Base-by-base conservation (phyloP, 2,888 invertebrate genomes). In the Schizotus pectinicornis region DNA sequence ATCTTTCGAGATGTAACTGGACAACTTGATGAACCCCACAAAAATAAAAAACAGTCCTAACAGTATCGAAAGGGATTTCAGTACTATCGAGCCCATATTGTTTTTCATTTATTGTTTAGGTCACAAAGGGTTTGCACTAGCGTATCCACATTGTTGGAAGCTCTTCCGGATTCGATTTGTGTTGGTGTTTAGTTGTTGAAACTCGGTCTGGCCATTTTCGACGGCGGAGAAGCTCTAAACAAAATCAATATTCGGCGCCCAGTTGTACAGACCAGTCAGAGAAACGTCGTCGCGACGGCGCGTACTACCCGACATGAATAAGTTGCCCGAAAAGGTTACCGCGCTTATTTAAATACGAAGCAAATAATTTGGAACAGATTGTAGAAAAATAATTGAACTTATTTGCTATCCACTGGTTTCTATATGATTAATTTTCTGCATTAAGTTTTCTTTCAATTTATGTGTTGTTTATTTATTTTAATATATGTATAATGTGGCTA, bases 11-110 rank as follows among this genome's bases (percentile, higher is more conserved):
- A 97, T 88, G 72, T 90, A 87, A 66, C 95, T 94, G 62, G 95
- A 92, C 63, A 97, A 81, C 82, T 97, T 97, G 75, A 97, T 90
- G 57, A 92, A 88, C 57, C 97, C 97, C 67, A 96, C 94, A 79
- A 97, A 95, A 75, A 97, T 88, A 80, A 97, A 97, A 83, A 97
- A 97, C 72, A 96, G 83, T 61, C 97, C 97, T 76, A 97, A 83
- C 49, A 97, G 86, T 72, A 97, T 84, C 47, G 96, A 96, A 72
- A 97, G 85, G 77, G 95, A 94, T 81, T 89, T 93, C 63, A 97
- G 81, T 69, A 95, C 96, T 73, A 95, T 88, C 67, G 92, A 88
- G 71, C 83, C 84, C 85, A 85, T 85, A 65, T 64, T 13, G 5
- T 12, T 41, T 36, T 33, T 55, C 50, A 59, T 41, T 49, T 48